Evolutionary conservation across 2,888 invertebrate genomes (phyloP), one percentile per base, ranked within the genome.

Genomic region (Dasypolia templi): DNA sequence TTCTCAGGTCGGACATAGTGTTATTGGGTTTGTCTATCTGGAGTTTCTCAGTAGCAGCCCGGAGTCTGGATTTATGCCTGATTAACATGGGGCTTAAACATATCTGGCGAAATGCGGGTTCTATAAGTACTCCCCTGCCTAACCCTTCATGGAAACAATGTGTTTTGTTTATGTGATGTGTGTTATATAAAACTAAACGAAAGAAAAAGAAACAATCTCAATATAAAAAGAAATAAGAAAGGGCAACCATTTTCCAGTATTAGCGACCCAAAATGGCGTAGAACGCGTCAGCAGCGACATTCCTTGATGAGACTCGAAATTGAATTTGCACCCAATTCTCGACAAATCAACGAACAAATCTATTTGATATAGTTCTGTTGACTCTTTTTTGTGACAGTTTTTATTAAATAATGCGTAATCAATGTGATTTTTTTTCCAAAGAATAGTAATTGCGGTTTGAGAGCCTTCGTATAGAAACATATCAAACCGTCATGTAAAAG

Each of bases 301-400:
- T 83, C 75, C 63, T 64, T 83, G 84, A 86, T 86, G 83, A 83
- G 70, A 70, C 32, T 64, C 59, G 59, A 79, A 86, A 86, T 86
- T 77, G 64, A 84, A 86, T 86, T 86, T 86, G 64, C 76, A 83
- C 77, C 85, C 85, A 69, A 86, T 86, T 86, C 74, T 63, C 77
- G 32, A 49, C 70, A 72, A 83, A 76, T 76, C 75, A 77, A 77
- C 76, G 74, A 82, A 67, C 75, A 81, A 77, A 77, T 73, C 26
- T 62, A 75, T 77, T 79, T 46, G 44, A 42, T 67, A 14, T 75
- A 66, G 65, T 74, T 69, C 19, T 49, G 35, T 0, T 11, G 70
- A 64, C 12, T 58, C 26, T 59, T 62, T 75, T 71, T 44, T 61
- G 22, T 63, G n/a, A 12, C 11, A 12, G 11, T 39, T 46, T 68